phyloP scores from a whole-genome alignment of 2,797 vertebrate genomes.

The Pseudochromis fuscus region DNA sequence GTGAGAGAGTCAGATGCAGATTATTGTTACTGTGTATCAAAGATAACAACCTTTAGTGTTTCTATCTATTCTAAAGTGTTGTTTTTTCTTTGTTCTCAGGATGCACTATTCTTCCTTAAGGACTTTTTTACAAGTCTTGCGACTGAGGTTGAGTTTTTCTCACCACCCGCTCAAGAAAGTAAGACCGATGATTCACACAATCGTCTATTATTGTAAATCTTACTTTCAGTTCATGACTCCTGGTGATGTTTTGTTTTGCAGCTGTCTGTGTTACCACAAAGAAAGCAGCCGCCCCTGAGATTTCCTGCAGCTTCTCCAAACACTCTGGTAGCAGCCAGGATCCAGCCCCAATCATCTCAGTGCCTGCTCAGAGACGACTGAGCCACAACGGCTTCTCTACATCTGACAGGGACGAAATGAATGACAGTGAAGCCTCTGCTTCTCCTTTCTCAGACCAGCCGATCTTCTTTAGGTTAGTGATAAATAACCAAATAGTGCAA shows the following conservation, averaged over 20 bases:
- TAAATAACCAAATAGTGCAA: neutral
- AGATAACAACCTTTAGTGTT: too few species aligned
- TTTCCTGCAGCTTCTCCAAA: constrained; percentile 92
- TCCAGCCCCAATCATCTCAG: constrained; percentile 92
- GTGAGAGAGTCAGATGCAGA: constrained; percentile 68
- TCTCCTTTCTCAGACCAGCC: constrained; percentile 91
- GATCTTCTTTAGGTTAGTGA: constrained; percentile 93
- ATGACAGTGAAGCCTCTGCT: constrained; percentile 76
- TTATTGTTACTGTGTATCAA: neutral
- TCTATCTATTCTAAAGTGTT: neutral
- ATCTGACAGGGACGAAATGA: constrained; percentile 70
- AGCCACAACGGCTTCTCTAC: constrained; percentile 83
- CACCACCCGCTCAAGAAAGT: constrained; percentile 96
- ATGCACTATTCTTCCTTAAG: constrained; percentile 98
- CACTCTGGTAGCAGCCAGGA: constrained; percentile 85
- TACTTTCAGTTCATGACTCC: neutral
- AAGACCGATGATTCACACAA: constrained; percentile 28
- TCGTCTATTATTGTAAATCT: neutral
- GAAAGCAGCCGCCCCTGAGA: constrained; percentile 90
- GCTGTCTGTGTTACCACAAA: constrained; percentile 86
- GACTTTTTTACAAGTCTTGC: constrained; percentile 97
- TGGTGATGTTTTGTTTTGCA: constrained; percentile 42
- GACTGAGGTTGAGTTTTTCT: constrained; percentile 94
- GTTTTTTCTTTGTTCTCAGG: constrained; percentile 81
- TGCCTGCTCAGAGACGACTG: constrained; percentile 88